A percentile compares a stretch with the other conserved stretches of the same genome.
phyloP scores from a whole-genome alignment of 2,888 invertebrate species.

The Diloba caeruleocephala region DNA sequence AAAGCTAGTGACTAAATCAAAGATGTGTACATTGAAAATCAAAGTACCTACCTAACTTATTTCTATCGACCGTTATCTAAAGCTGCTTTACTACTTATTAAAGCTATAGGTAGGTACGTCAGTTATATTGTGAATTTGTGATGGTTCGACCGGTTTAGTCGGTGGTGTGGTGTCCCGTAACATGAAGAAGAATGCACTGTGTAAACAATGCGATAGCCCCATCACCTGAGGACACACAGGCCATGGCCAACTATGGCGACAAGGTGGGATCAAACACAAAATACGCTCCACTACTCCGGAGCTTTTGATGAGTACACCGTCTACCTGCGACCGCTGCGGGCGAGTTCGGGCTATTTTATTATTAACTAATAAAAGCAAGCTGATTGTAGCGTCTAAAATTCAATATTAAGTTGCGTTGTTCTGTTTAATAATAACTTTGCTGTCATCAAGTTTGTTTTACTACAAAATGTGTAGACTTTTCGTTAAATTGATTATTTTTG shows the following conservation, averaged over 20 bases:
- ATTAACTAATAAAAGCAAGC: too few relatives aligned
- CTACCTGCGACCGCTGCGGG: background rate
- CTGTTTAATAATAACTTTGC: too few relatives aligned
- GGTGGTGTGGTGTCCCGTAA: slow-evolving; percentile 11
- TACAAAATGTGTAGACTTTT: too few relatives aligned
- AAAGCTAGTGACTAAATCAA: too few relatives aligned
- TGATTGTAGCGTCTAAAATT: too few relatives aligned
- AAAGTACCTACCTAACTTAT: background rate
- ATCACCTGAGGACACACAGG: background rate
- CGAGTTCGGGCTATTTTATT: too few relatives aligned
- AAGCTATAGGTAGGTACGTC: too few relatives aligned
- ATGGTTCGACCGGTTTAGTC: slow-evolving; percentile 17
- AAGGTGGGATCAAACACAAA: slow-evolving; percentile 8
- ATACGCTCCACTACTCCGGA: slow-evolving; percentile 5
- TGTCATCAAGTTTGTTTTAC: too few relatives aligned
- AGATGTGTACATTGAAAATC: too few relatives aligned
- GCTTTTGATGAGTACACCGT: background rate
- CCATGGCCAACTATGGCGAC: background rate
- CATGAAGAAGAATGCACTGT: slow-evolving; percentile 35
- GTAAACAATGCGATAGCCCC: slow-evolving; percentile 42
- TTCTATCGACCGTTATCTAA: background rate
- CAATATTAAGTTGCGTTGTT: too few relatives aligned
- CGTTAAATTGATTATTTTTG: too few relatives aligned
- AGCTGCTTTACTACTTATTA: too few relatives aligned
- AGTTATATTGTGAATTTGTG: background rate